These are phyloP conservation scores for Phrynocephalus guinanensis DNA, from an alignment of 2,797 vertebrate species.

Conservation along the genomic window DNA sequence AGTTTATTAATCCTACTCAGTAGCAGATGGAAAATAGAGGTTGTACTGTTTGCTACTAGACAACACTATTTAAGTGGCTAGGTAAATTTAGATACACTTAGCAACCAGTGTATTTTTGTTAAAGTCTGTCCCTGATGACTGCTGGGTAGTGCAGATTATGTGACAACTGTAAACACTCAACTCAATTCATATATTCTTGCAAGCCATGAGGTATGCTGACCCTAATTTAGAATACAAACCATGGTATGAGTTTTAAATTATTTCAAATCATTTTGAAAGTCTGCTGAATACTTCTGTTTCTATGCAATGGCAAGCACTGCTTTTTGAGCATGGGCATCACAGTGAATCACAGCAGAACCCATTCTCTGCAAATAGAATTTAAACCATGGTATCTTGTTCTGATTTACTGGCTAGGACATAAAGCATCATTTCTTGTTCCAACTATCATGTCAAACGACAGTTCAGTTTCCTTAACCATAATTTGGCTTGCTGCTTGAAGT, in stretches of 20 bases:
- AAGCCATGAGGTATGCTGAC: background rate
- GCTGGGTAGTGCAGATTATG: background rate
- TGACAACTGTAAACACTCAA: background rate
- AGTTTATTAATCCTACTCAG: slow-evolving; percentile 51
- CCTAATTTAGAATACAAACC: background rate
- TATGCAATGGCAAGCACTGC: background rate
- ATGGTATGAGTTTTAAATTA: background rate
- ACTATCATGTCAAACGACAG: background rate
- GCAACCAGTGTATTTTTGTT: slow-evolving; percentile 29
- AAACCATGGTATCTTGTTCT: background rate
- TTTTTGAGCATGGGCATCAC: background rate
- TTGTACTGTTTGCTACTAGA: slow-evolving; percentile 33
- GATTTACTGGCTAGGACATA: background rate
- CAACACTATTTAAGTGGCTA: slow-evolving; percentile 25
- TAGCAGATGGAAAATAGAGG: slow-evolving; percentile 52
- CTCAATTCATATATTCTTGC: background rate
- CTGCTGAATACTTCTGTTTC: background rate
- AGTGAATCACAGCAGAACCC: background rate
- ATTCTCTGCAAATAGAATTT: background rate
- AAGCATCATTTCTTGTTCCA: background rate
- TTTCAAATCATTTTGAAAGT: background rate
- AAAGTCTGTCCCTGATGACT: background rate
- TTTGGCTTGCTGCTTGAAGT: background rate
- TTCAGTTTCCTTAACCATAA: background rate
- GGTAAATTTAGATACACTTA: slow-evolving; percentile 34